Evolutionary conservation across 2,113 vertebrate genomes (phyloP).

Genomic region (Albula goreensis): DNA sequence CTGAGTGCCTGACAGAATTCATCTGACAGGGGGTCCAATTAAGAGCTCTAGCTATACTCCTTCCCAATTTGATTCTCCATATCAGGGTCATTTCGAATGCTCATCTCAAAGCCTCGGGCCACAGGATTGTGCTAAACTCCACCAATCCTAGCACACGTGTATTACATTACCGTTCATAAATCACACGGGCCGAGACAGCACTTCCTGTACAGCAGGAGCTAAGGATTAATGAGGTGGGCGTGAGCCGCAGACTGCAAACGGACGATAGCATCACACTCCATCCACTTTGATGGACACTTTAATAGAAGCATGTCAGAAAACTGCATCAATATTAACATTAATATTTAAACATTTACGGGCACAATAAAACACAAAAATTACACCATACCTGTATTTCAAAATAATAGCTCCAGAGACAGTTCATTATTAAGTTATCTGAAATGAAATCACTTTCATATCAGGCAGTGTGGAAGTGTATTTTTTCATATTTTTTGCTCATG

Average conservation of each 20-base stretch:
- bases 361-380: neutral
- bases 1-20: neutral
- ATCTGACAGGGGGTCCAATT: neutral
- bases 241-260: neutral
- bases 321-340: neutral
- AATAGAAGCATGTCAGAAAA: neutral
- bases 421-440: neutral
- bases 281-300: neutral
- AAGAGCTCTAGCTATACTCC: neutral
- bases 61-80: neutral
- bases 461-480: neutral
- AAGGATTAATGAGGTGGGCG: conserved; percentile 42
- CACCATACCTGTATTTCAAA: neutral
- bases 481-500: neutral
- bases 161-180: conserved; percentile 42
- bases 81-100: neutral
- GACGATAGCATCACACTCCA: neutral
- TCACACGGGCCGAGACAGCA: conserved; percentile 33
- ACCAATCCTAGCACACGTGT: neutral
- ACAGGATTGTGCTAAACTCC: neutral
- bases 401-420: neutral
- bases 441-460: neutral
- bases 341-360: conserved; percentile 2
- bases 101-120: neutral
- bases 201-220: neutral